phyloP scores from a whole-genome alignment of 2,113 vertebrate species.

The Tichodroma muraria region DNA sequence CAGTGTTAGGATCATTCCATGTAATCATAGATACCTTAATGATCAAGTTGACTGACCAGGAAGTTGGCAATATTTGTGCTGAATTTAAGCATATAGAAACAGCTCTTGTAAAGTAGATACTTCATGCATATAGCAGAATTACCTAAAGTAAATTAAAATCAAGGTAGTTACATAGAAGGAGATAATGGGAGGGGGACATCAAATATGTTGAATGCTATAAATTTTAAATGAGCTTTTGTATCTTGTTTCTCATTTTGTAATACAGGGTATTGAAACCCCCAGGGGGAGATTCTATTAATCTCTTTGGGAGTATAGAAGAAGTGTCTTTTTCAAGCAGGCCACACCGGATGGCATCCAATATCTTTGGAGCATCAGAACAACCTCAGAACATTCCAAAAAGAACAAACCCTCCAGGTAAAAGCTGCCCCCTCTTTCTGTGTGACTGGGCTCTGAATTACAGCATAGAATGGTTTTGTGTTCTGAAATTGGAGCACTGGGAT shows the following conservation, averaged over 20 bases:
- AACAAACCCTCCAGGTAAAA: constrained; percentile 90
- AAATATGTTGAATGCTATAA: not conserved
- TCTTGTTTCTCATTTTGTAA: not conserved
- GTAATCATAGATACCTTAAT: not conserved
- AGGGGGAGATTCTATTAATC: constrained; percentile 83
- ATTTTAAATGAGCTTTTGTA: not conserved
- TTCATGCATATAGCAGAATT: not conserved
- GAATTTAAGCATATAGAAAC: not conserved
- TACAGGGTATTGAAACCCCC: constrained; percentile 85
- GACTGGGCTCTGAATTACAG: not conserved
- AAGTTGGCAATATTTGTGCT: not conserved
- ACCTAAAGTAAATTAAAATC: not conserved
- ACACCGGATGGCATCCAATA: constrained; percentile 86
- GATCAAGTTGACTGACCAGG: not conserved
- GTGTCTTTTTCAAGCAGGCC: constrained; percentile 67
- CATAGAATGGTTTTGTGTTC: not conserved
- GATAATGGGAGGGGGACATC: not conserved
- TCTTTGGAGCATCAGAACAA: constrained; percentile 83
- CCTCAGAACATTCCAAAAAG: constrained; percentile 76
- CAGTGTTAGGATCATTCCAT: not conserved
- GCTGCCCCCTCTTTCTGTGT: not conserved
- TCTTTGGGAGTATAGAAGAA: constrained; percentile 83
- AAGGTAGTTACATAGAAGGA: not conserved
- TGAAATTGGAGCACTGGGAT: not conserved
- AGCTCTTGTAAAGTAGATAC: not conserved